These are phyloP conservation scores for Sinocyclocheilus anshuiensis DNA, from an alignment of 2,113 vertebrate genomes.

Conservation along the genomic window DNA sequence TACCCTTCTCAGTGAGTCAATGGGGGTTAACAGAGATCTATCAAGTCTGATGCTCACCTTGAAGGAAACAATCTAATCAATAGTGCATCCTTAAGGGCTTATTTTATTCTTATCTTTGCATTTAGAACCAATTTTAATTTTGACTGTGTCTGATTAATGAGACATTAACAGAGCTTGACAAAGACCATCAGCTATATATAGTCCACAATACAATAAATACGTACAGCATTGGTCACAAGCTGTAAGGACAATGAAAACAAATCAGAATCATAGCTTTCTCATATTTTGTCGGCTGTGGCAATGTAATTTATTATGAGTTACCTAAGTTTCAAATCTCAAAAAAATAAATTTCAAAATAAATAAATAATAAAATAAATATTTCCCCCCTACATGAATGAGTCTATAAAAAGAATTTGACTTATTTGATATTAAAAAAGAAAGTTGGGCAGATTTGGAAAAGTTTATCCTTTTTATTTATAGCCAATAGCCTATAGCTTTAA, in stretches of 20 bases:
- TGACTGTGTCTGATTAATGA: background rate
- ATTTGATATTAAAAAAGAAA: background rate
- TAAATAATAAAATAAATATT: background rate
- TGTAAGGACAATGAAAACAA: background rate
- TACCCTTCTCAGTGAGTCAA: background rate
- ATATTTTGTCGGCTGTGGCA: background rate
- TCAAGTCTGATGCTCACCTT: conserved; percentile 23
- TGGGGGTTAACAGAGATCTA: conserved; percentile 30
- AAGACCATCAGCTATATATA: background rate
- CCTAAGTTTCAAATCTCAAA: background rate
- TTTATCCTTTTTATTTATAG: background rate
- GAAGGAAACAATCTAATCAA: conserved; percentile 22
- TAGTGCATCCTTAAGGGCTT: background rate
- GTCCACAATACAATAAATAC: too few relatives aligned
- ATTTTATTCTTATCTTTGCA: background rate
- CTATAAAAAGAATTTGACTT: background rate
- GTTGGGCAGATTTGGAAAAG: background rate
- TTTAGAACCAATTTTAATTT: background rate
- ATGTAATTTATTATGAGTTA: background rate
- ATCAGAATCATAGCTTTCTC: background rate
- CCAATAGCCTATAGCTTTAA: background rate
- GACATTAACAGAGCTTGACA: background rate
- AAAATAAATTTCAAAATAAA: background rate
- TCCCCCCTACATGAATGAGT: background rate
- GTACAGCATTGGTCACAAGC: too few relatives aligned